These are phyloP conservation scores for Lepus oiostolus DNA, from an alignment of 2,797 vertebrate species.

Conservation along the genomic window DNA sequence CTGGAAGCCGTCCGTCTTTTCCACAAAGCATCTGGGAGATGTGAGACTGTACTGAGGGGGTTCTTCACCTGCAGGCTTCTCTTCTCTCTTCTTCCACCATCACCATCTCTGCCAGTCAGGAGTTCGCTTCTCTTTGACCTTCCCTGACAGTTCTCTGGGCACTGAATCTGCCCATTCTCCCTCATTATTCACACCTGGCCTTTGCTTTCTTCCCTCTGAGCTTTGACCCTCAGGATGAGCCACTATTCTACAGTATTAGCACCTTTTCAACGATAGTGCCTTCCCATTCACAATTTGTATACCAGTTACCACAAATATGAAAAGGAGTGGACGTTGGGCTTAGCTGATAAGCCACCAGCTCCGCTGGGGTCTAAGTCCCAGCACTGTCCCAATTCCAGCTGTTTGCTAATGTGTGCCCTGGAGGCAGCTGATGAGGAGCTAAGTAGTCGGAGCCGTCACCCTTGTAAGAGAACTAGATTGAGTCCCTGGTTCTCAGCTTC, in stretches of 20 bases:
- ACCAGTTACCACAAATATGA: background rate
- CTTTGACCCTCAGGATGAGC: background rate
- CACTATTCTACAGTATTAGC: background rate
- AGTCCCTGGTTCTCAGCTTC: too few species aligned
- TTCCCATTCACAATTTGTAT: background rate
- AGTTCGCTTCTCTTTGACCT: background rate
- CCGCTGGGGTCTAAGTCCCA: too few species aligned
- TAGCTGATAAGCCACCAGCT: too few species aligned
- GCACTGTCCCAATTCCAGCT: too few species aligned
- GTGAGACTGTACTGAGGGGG: rapidly evolving
- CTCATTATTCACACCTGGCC: too few species aligned
- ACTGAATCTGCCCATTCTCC: too few species aligned
- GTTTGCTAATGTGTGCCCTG: too few species aligned
- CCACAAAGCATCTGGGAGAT: too few species aligned
- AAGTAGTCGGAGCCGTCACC: too few species aligned
- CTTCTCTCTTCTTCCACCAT: background rate
- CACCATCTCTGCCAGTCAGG: rapidly evolving
- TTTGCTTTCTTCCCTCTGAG: rapidly evolving
- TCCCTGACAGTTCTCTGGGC: rapidly evolving
- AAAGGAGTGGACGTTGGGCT: background rate
- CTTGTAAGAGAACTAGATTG: too few species aligned
- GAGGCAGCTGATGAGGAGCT: too few species aligned
- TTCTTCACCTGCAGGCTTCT: background rate
- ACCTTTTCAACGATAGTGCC: background rate
- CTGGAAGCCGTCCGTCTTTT: background rate